These are phyloP conservation scores for roundworm (Caenorhabditis elegans) DNA, from an alignment of 1,140 invertebrate species.

Conservation along the genomic window WBcel235 BX284605.5:13395001-13395500, in stretches of 20 bases:
- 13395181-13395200: constrained; percentile 29
- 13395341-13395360: background rate
- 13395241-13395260: constrained; percentile 27
- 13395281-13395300: constrained; percentile 3
- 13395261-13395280: background rate
- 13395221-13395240: constrained; percentile 6
- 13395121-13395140: constrained; percentile 17
- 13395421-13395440: too few relatives aligned
- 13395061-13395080: background rate
- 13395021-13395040: background rate
- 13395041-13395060: background rate
- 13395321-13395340: background rate
- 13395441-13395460: too few relatives aligned
- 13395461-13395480: background rate
- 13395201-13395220: background rate
- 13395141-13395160: constrained; percentile 24
- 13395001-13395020: background rate
- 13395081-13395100: background rate
- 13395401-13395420: too few relatives aligned
- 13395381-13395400: background rate
- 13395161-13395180: constrained; percentile 23
- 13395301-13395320: constrained; percentile 29
- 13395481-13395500: background rate
- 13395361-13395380: background rate
- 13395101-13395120: constrained; percentile 20